Base-by-base conservation (phyloP, 1,140 invertebrate species). In the Meloidogyne floridensis region DNA sequence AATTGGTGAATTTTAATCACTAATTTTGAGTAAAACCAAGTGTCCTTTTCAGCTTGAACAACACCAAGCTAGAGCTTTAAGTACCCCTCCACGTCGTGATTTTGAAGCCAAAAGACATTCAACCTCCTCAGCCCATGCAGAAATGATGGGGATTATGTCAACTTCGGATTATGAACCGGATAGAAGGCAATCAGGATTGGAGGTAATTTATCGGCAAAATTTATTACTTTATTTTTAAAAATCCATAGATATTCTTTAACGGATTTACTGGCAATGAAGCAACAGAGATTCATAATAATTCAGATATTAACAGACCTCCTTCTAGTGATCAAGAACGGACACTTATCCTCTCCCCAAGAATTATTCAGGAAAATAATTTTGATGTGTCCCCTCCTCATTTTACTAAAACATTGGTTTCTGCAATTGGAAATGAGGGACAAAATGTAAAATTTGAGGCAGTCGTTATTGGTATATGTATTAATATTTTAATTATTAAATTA, bases 311-410 rank as follows among this genome's bases (percentile, higher is more conserved):
- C n/a, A 20, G n/a, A 20, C 3, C 71, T 72, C 18, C 76, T 69
- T 54, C 15, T 71, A 43, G 53, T 77, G 76, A 80, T 74, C 76
- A 75, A 82, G 43, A 85, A 32, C 75, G 78, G 1, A 73, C 80
- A 75, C 71, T 80, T 32, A 59, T 59, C 9, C 18, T 72, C 20
- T 77, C 69, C 1, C 75, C 73, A 8, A 89, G 87, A 42, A 83
- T 87, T 3, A 86, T 87, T 43, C 83, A 86, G 10, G 79, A 87
- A 8, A 87, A 88, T 77, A 82, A 72, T n/a, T 56, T 72, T 0
- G 69, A 47, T 72, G 85, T 81, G n/a, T 75, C 84, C 70, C 88
- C 89, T 53, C 88, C 88, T 5, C 88, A 89, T 77, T 89, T 89
- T 72, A 82, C 83, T 4, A 84, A 88, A 82, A 90, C 88, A 32